Evolutionary conservation across 2,113 vertebrate species (phyloP).

Genomic region (Catharus bicknelli): DNA sequence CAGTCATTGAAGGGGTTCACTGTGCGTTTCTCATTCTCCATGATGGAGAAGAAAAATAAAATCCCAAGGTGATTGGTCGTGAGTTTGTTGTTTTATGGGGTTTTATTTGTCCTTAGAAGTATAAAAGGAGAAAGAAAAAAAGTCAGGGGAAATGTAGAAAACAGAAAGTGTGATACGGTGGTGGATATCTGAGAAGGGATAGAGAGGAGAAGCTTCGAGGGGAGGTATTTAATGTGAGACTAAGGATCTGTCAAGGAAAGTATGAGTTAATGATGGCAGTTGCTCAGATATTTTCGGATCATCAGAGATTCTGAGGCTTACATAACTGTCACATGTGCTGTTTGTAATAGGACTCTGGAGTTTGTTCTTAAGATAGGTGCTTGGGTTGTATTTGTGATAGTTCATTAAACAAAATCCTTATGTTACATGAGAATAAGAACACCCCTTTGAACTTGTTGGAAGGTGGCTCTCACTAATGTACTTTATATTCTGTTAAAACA

Average conservation of each 20-base stretch:
- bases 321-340: not conserved
- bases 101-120: not conserved
- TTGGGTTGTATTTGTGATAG: not conserved
- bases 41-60: not conserved
- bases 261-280: not conserved
- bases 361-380: slow-evolving; percentile 13
- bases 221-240: not conserved
- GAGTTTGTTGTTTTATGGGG: not conserved
- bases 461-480: not conserved
- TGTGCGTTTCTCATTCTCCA: not conserved
- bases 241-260: not conserved
- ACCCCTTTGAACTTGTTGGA: not conserved
- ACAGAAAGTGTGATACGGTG: not conserved
- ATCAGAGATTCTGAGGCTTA: not conserved
- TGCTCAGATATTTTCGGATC: slow-evolving; percentile 19
- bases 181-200: not conserved
- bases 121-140: not conserved
- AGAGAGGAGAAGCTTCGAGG: not conserved
- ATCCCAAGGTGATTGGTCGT: not conserved
- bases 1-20: not conserved
- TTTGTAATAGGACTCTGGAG: slow-evolving; percentile 25
- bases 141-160: not conserved
- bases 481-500: not conserved
- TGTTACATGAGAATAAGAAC: not conserved
- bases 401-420: not conserved